Evolutionary conservation across 2,888 invertebrate species (phyloP).

Genomic region (Boloria euphrosyne): DNA sequence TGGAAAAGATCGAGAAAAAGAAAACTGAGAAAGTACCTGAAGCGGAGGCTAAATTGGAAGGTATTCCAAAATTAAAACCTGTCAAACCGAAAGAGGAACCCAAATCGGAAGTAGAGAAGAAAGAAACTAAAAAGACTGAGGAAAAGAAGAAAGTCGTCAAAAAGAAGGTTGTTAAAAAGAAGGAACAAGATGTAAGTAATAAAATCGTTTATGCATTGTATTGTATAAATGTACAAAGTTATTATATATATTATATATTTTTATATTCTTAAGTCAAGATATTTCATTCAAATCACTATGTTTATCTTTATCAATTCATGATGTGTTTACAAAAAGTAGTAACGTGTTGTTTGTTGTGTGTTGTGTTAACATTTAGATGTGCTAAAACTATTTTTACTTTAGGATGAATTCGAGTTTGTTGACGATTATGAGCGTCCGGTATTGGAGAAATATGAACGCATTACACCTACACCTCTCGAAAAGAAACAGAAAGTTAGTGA

Average conservation of each 20-base stretch:
- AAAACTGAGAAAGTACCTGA: conserved; percentile 77
- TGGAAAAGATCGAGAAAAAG: conserved; percentile 78
- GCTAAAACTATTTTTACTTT: conserved; percentile 69
- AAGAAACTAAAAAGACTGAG: conserved; percentile 65
- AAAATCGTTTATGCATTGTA: neutral
- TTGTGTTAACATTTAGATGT: conserved; percentile 63
- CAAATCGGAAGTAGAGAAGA: conserved; percentile 72
- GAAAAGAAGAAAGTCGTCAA: conserved; percentile 71
- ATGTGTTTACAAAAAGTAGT: conserved; percentile 47
- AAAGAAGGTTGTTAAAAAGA: conserved; percentile 78
- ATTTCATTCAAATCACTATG: neutral
- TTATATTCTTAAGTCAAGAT: no score
- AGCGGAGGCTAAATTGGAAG: conserved; percentile 82
- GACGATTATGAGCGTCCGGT: conserved; percentile 91
- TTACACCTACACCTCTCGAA: conserved; percentile 78
- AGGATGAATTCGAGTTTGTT: conserved; percentile 78
- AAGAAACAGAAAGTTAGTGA: conserved; percentile 77
- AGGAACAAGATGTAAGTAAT: conserved; percentile 72
- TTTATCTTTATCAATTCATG: neutral
- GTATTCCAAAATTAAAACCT: conserved; percentile 83
- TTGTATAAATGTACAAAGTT: neutral
- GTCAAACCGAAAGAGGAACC: conserved; percentile 78
- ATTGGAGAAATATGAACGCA: conserved; percentile 87
- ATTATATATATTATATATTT: no score
- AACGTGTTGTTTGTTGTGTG: conserved; percentile 53